Base-by-base conservation (phyloP, 37 sponge, comb jelly and placozoan species). In the Diacarnus erythraeanus region DNA sequence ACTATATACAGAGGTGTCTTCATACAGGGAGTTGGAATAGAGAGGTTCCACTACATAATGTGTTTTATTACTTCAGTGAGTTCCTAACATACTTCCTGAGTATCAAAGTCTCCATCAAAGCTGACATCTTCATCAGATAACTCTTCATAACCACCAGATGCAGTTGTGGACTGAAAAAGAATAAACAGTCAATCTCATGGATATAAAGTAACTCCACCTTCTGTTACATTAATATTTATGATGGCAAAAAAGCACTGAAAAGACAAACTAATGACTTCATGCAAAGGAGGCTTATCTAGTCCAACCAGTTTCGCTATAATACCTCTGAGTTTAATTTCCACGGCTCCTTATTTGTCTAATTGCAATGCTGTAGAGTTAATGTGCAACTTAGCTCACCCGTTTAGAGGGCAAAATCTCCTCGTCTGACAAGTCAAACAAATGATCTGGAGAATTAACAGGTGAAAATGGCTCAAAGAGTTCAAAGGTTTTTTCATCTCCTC, bases 41-140 rank as follows among this genome's bases (percentile, higher is more conserved):
- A n/a, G n/a, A n/a, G n/a, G n/a, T n/a, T n/a, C n/a, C n/a, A n/a
- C n/a, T n/a, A n/a, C n/a, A n/a, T n/a, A n/a, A n/a, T n/a, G n/a
- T n/a, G n/a, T n/a, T n/a, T n/a, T n/a, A n/a, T n/a, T n/a, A n/a
- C n/a, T n/a, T n/a, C n/a, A n/a, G n/a, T n/a, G n/a, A n/a, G n/a
- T 47, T 47, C 6, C 51, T 5, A 0, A 34, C 38, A 2, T 64
- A 78, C 82, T 60, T 76, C 93, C 72, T 92, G 86, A 39, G 68
- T 69, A 35, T 92, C 93, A 85, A 92, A 92, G 31, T 88, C 93
- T 44, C 84, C 88, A 77, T 87, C 89, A 82, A 92, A 92, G 1
- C 85, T 74, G 59, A 92, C 88, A 26, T 92, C 93, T 39, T 92
- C 93, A 81, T 92, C 93, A 36, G 93, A 92, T 35, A 92, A 78